A percentile compares a stretch with the other conserved stretches of the same genome.
Evolutionary conservation across 2,888 invertebrate genomes (phyloP).

Genomic region (Phaonia tiefii): DNA sequence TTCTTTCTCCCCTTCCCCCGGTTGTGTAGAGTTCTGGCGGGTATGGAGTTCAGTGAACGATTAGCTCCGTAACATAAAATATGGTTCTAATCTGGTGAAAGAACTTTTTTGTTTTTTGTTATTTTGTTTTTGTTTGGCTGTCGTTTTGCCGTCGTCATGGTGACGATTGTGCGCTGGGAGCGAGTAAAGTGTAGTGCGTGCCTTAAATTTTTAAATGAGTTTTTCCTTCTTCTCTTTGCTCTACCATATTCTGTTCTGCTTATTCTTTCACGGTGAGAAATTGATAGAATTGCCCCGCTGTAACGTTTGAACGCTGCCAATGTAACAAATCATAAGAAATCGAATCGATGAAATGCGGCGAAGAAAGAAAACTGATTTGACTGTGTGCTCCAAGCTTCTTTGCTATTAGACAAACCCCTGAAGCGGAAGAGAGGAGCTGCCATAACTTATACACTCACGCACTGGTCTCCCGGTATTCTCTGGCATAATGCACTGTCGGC

Average conservation of each 20-base stretch:
- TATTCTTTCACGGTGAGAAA: not conserved
- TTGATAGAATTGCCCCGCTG: constrained; percentile 35
- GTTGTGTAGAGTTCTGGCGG: not conserved
- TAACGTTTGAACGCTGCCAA: constrained; percentile 43
- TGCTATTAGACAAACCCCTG: no score
- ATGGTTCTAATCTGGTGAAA: constrained; percentile 57
- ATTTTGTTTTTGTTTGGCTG: constrained; percentile 12
- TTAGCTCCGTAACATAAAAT: constrained; percentile 61
- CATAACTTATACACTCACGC: no score
- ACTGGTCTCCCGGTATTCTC: no score
- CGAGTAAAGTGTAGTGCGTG: constrained; percentile 46
- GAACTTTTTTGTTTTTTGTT: constrained; percentile 38
- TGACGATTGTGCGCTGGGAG: not conserved
- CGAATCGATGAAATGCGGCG: constrained; percentile 11
- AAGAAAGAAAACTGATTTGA: no score
- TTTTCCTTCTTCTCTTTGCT: not conserved
- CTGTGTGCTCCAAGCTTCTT: no score
- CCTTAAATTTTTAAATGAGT: constrained; percentile 56
- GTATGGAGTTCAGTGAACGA: constrained; percentile 61
- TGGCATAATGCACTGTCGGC: no score
- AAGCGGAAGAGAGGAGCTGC: no score
- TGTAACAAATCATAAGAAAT: constrained; percentile 55
- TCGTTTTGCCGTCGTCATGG: not conserved
- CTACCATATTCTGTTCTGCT: not conserved
- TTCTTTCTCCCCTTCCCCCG: not conserved